Percentiles rank a stretch among this genome's conserved stretches.
These are phyloP conservation scores for Oegoconia quadripuncta DNA, from an alignment of 2,888 invertebrate species.

Conservation along the genomic window DNA sequence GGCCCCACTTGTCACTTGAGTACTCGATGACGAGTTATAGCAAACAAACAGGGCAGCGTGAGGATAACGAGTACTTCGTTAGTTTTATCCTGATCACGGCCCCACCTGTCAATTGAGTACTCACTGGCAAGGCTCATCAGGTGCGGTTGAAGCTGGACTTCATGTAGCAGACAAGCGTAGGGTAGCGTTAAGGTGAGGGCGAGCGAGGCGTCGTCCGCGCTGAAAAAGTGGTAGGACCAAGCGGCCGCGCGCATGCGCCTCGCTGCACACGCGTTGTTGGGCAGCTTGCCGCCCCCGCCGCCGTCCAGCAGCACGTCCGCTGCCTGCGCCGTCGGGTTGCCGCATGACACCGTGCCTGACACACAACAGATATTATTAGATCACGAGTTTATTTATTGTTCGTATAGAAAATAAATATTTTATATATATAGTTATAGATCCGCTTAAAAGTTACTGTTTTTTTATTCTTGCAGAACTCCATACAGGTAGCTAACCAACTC, in stretches of 20 bases:
- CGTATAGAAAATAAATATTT: not conserved
- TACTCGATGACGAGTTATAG: no score
- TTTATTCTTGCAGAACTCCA: no score
- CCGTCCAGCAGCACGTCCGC: conserved; percentile 93
- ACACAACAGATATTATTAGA: not conserved
- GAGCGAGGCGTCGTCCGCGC: conserved; percentile 90
- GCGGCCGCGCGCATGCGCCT: conserved; percentile 92
- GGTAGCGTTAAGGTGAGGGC: conserved; percentile 93
- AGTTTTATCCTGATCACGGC: no score
- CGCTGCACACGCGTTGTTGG: conserved; percentile 86
- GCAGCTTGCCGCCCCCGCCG: conserved; percentile 28
- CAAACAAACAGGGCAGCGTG: no score
- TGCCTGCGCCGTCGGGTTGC: conserved; percentile 92
- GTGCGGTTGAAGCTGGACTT: conserved; percentile 93
- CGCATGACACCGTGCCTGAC: conserved; percentile 85
- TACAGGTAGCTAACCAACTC: conserved; percentile 36
- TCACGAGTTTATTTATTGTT: no score
- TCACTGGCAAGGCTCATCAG: conserved; percentile 88
- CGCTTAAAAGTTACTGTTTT: no score
- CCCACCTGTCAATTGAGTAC: conserved; percentile 37
- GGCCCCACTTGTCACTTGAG: no score
- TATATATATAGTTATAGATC: not conserved
- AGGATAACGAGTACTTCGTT: no score
- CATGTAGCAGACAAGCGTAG: conserved; percentile 91
- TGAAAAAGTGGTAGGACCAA: conserved; percentile 98